These are phyloP conservation scores for Jaculus jaculus DNA, from an alignment of 2,113 vertebrate species.

Conservation along the genomic window DNA sequence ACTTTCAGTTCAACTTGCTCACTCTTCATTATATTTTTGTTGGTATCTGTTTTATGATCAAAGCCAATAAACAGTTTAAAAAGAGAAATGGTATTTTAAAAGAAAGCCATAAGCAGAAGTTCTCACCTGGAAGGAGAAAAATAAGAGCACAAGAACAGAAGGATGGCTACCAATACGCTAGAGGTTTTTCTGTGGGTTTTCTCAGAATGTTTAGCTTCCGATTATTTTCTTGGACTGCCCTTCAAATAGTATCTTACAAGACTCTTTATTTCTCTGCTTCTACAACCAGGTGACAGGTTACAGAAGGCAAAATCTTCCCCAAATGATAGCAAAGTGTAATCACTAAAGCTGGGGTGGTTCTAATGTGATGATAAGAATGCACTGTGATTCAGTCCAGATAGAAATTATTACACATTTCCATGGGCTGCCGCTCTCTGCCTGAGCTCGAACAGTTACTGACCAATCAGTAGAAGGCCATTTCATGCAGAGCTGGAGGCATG, in stretches of 20 bases:
- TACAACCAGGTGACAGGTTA: background rate
- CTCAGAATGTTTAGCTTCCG: background rate
- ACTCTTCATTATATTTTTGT: background rate
- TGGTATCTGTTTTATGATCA: background rate
- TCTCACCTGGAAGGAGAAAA: background rate
- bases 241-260: background rate
- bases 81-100: background rate
- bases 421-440: background rate
- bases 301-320: background rate
- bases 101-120: background rate
- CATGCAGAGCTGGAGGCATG: background rate
- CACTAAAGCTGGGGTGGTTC: background rate
- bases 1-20: background rate
- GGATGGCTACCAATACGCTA: fast-evolving
- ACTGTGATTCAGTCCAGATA: background rate
- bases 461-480: background rate
- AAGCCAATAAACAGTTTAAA: background rate
- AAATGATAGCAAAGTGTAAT: too few relatives aligned
- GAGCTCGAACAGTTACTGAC: too few relatives aligned
- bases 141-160: background rate
- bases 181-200: background rate
- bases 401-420: background rate
- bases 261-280: background rate
- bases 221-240: background rate
- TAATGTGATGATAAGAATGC: background rate